Percentiles rank a stretch among this genome's conserved stretches.
These are phyloP conservation scores for Noctua janthina DNA, from an alignment of 2,888 invertebrate genomes.

Conservation along the genomic window DNA sequence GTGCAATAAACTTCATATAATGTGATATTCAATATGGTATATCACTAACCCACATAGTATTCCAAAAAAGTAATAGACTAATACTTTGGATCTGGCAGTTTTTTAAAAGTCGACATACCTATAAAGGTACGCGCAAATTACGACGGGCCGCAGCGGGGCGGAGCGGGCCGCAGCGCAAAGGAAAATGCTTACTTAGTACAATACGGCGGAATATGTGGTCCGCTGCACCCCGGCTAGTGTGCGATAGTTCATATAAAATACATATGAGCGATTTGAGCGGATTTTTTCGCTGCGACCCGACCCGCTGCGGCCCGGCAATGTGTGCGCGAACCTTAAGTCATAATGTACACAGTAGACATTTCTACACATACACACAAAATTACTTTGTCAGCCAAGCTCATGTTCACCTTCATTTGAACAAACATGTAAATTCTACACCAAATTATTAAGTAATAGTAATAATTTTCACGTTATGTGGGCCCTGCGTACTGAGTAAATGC, in stretches of 20 bases:
- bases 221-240: too few relatives aligned
- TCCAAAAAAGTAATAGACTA: not conserved
- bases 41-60: not conserved
- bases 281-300: too few relatives aligned
- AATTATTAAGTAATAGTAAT: constrained; percentile 26
- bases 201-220: too few relatives aligned
- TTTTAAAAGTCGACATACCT: not conserved
- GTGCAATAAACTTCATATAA: not conserved
- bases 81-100: not conserved
- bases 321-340: too few relatives aligned
- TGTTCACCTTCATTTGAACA: constrained; percentile 10
- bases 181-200: too few relatives aligned
- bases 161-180: too few relatives aligned
- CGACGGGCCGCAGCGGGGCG: too few relatives aligned
- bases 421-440: constrained; percentile 24
- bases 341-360: not conserved
- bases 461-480: constrained; percentile 17
- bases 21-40: not conserved
- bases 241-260: too few relatives aligned
- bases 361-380: not conserved
- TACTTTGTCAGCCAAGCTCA: not conserved
- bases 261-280: too few relatives aligned
- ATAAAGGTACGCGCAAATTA: too few relatives aligned
- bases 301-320: too few relatives aligned
- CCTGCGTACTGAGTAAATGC: constrained; percentile 7